A percentile compares a stretch with the other conserved stretches of the same genome.
These are phyloP conservation scores for Eleginops maclovinus DNA, from an alignment of 2,113 vertebrate genomes.

Conservation along the genomic window DNA sequence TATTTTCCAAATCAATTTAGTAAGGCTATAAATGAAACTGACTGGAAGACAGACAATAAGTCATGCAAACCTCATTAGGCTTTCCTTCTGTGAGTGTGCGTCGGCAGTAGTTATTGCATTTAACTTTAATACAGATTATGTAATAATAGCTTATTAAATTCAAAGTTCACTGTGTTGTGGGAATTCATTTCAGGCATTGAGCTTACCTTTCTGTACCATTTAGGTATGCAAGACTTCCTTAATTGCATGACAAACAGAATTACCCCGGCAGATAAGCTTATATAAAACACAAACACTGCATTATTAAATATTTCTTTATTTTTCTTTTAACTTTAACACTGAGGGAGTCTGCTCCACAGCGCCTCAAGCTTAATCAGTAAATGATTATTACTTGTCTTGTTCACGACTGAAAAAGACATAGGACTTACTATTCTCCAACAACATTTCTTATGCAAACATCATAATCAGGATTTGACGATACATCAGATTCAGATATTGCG, in stretches of 20 bases:
- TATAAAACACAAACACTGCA: constrained; percentile 9
- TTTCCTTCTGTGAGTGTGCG: constrained; percentile 67
- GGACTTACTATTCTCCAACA: background rate
- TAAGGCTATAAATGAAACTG: constrained; percentile 76
- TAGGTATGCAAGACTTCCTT: constrained; percentile 62
- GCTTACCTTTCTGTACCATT: constrained; percentile 65
- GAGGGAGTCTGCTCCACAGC: background rate
- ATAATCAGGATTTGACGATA: too few species aligned
- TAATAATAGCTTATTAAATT: constrained; percentile 80
- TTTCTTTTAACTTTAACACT: background rate
- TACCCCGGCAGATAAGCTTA: constrained; percentile 33
- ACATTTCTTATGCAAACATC: background rate
- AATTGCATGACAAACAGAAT: constrained; percentile 66
- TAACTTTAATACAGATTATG: constrained; percentile 78
- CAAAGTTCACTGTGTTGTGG: constrained; percentile 68
- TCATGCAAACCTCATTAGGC: constrained; percentile 79
- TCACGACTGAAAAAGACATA: constrained; percentile 5
- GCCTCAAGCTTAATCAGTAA: background rate
- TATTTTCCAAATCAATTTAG: constrained; percentile 81
- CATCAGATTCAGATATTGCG: too few species aligned
- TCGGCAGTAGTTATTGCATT: constrained; percentile 72
- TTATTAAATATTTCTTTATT: background rate
- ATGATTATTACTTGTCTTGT: constrained; percentile 18
- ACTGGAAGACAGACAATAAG: constrained; percentile 78
- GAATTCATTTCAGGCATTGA: constrained; percentile 72